These are phyloP conservation scores for Pipra filicauda DNA, from an alignment of 2,113 vertebrate species.

Conservation along the genomic window DNA sequence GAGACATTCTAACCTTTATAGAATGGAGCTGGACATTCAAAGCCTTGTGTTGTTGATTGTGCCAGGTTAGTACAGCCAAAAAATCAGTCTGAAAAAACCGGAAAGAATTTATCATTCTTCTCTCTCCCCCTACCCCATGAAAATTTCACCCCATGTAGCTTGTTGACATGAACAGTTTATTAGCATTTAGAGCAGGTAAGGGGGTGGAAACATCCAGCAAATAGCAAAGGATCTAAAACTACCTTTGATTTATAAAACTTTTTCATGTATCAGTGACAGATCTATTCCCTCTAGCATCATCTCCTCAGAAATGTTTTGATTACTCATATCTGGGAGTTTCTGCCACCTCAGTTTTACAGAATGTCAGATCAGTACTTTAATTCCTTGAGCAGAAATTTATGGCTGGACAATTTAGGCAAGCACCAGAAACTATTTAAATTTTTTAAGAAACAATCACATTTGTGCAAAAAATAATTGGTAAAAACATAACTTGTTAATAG, in stretches of 20 bases:
- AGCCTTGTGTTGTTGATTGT: background rate
- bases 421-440: background rate
- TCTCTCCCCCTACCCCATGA: background rate
- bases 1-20: background rate
- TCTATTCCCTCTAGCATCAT: background rate
- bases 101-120: background rate
- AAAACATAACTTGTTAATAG: background rate
- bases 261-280: background rate
- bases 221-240: background rate
- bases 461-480: background rate
- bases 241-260: background rate
- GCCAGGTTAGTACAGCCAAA: background rate
- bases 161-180: background rate
- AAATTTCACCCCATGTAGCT: accelerated
- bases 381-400: background rate
- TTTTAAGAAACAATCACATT: background rate
- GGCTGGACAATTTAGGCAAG: background rate
- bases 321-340: background rate
- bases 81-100: background rate
- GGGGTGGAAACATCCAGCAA: background rate
- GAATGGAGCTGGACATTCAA: background rate
- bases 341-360: background rate
- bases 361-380: background rate
- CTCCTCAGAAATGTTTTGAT: background rate
- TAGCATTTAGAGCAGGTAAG: background rate